Conservation (phyloP, 2,797 vertebrate species). For the Adelosebastes latens region DNA sequence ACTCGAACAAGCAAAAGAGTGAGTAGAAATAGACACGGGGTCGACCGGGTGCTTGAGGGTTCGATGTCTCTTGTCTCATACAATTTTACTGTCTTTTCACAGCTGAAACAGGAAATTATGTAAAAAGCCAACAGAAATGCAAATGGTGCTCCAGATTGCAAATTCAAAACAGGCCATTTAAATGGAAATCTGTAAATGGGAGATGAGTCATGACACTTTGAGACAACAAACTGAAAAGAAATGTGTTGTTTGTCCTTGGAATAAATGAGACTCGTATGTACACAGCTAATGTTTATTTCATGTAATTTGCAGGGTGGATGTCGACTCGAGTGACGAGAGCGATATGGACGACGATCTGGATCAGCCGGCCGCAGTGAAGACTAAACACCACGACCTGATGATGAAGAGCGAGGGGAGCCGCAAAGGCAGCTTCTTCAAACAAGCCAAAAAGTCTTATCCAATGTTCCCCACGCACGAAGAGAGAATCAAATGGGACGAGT, state of each 20-base stretch:
- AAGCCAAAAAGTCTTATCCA: conserved; percentile 97
- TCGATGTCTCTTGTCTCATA: background rate
- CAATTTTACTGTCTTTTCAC: background rate
- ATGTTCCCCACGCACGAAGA: conserved; percentile 99
- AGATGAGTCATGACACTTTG: conserved; percentile 16
- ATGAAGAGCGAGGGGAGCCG: conserved; percentile 97
- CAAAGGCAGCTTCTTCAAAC: conserved; percentile 99
- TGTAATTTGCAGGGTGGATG: conserved; percentile 86
- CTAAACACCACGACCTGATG: conserved; percentile 97
- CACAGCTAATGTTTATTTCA: background rate
- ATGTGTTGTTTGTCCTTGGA: background rate
- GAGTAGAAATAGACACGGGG: conserved; percentile 22
- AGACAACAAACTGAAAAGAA: background rate
- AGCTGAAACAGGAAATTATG: conserved; percentile 10
- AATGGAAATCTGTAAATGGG: conserved; percentile 16
- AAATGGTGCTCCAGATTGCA: conserved; percentile 20
- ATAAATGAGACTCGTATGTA: background rate
- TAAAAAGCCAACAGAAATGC: conserved; percentile 15
- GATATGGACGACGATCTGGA: conserved; percentile 96
- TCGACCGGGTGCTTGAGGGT: background rate
- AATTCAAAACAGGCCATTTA: conserved; percentile 9
- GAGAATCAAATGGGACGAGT: conserved; percentile 98
- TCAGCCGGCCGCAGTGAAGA: conserved; percentile 90
- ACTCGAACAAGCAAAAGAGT: conserved; percentile 98
- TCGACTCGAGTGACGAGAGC: conserved; percentile 98